These are phyloP conservation scores for Chaetodon auriga DNA, from an alignment of 2,113 vertebrate genomes.

Conservation along the genomic window DNA sequence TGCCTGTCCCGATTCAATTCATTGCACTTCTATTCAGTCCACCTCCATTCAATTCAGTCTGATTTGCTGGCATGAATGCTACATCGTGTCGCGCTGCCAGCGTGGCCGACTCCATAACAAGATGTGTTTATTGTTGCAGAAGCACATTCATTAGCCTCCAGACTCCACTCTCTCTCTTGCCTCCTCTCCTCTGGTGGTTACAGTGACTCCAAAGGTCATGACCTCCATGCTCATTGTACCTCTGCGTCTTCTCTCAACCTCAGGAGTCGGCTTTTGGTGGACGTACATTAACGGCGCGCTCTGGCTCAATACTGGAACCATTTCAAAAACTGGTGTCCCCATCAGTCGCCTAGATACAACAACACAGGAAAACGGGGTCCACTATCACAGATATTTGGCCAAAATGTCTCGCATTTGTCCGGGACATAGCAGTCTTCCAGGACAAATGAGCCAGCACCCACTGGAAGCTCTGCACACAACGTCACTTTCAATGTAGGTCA, in stretches of 20 bases:
- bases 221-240: background rate
- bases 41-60: conserved; percentile 14
- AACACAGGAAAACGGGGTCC: too few species aligned
- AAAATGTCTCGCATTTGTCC: too few species aligned
- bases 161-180: background rate
- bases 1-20: conserved; percentile 11
- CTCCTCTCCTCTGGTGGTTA: background rate
- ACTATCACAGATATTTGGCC: too few species aligned
- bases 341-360: too few species aligned
- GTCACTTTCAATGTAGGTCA: too few species aligned
- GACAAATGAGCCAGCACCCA: too few species aligned
- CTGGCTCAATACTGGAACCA: too few species aligned
- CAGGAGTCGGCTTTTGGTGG: background rate
- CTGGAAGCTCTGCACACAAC: too few species aligned
- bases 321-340: too few species aligned
- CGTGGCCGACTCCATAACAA: conserved; percentile 12
- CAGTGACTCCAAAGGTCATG: background rate
- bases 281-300: too few species aligned
- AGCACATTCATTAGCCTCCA: conserved; percentile 14
- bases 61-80: conserved; percentile 37
- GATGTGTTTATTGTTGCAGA: conserved; percentile 23
- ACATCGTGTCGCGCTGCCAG: background rate
- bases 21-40: conserved; percentile 39
- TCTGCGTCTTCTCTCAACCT: background rate
- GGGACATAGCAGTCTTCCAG: too few species aligned